These are phyloP conservation scores for Dicerorhinus sumatrensis DNA, from an alignment of 2,113 vertebrate genomes.

Conservation along the genomic window DNA sequence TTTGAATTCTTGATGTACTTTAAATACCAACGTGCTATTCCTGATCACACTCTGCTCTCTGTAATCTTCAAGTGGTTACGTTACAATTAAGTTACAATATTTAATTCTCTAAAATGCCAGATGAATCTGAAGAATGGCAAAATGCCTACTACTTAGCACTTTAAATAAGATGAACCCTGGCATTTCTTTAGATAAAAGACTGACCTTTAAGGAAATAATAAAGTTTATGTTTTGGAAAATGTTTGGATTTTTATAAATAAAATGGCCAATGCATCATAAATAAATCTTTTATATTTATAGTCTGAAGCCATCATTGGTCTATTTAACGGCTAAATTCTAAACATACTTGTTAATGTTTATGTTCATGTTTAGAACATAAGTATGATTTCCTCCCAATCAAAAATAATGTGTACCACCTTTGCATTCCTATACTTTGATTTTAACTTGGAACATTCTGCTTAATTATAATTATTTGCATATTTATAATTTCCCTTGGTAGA, in stretches of 20 bases:
- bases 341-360: constrained; percentile 2
- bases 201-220: constrained; percentile 22
- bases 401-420: neutral
- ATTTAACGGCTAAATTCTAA: constrained; percentile 49
- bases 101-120: constrained; percentile 78
- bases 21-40: neutral
- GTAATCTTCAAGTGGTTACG: constrained; percentile 70
- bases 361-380: neutral
- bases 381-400: constrained; percentile 33
- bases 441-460: neutral
- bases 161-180: constrained; percentile 61
- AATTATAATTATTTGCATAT: constrained; percentile 51
- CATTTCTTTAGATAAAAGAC: constrained; percentile 56
- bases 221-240: constrained; percentile 45
- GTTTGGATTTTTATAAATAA: constrained; percentile 35
- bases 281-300: constrained; percentile 23
- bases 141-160: constrained; percentile 69
- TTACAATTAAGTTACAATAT: constrained; percentile 73
- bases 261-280: constrained; percentile 10
- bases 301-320: neutral
- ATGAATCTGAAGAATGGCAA: constrained; percentile 74
- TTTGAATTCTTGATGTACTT: constrained; percentile 36
- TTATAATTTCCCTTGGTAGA: constrained; percentile 30
- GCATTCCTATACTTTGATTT: constrained; percentile 34
- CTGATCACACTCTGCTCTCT: neutral